Conservation (phyloP, 1,140 invertebrate species). For the Colletes gigas region DNA sequence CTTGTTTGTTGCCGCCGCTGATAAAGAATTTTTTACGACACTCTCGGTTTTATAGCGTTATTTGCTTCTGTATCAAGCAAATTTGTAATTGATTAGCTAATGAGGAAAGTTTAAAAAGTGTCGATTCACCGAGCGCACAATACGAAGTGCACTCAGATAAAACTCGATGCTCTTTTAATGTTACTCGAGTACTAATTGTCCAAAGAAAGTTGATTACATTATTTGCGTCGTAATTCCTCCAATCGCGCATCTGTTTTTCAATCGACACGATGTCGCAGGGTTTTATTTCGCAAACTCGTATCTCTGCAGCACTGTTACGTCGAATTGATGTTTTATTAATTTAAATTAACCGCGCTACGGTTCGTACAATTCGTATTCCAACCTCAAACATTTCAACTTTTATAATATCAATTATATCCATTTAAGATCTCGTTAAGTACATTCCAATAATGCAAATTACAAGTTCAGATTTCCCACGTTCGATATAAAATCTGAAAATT, state of each 20-base stretch:
- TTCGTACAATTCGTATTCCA: too few relatives aligned
- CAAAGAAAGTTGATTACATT: conserved; percentile 12
- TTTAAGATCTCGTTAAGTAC: too few relatives aligned
- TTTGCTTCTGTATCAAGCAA: conserved; percentile 29
- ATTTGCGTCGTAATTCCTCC: conserved; percentile 8
- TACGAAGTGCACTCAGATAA: conserved; percentile 25
- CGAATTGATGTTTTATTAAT: too few relatives aligned
- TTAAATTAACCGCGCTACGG: too few relatives aligned
- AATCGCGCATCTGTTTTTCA: neutral
- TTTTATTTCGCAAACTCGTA: too few relatives aligned
- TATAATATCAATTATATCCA: too few relatives aligned
- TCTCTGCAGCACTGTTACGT: too few relatives aligned
- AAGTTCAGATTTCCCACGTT: too few relatives aligned
- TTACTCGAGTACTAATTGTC: neutral
- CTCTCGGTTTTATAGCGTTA: conserved; percentile 17
- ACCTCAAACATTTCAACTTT: too few relatives aligned
- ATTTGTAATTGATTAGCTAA: conserved; percentile 52
- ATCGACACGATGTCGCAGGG: neutral
- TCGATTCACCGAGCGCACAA: conserved; percentile 14
- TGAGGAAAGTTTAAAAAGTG: conserved; percentile 10
- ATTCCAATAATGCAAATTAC: too few relatives aligned
- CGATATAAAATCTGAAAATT: too few relatives aligned
- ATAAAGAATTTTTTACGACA: conserved; percentile 31
- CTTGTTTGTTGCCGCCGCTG: conserved; percentile 25
- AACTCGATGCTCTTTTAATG: conserved; percentile 9